Conservation (phyloP, 2,113 vertebrate genomes). For the Pygoscelis adeliae region DNA sequence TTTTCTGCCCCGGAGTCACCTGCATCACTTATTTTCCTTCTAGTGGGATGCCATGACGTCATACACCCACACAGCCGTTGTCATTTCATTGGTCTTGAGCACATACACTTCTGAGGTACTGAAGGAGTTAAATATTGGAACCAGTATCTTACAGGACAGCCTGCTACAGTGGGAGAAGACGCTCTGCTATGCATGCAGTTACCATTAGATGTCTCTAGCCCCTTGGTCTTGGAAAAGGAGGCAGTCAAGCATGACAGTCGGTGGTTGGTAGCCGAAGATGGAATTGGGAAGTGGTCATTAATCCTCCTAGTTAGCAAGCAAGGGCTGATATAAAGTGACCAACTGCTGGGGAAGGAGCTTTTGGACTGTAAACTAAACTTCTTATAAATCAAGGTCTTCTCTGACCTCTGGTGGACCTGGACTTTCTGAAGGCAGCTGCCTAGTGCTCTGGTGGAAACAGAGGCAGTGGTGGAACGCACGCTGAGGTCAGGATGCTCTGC, state of each 20-base stretch:
- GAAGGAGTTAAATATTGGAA: constrained; percentile 22
- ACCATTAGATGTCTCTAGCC: constrained; percentile 81
- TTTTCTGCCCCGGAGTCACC: not conserved
- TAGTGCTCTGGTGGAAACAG: not conserved
- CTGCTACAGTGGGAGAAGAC: not conserved
- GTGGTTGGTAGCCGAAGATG: not conserved
- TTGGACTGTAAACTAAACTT: not conserved
- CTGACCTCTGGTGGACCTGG: not conserved
- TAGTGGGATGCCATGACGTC: not conserved
- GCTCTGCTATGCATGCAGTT: constrained; percentile 60
- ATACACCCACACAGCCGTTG: fast-evolving
- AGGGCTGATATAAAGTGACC: not conserved
- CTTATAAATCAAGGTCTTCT: not conserved
- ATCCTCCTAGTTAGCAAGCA: constrained; percentile 34
- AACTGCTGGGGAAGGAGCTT: not conserved
- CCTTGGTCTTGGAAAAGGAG: constrained; percentile 35
- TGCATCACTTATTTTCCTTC: not conserved
- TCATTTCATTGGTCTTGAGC: not conserved
- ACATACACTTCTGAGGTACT: not conserved
- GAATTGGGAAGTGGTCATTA: constrained; percentile 12
- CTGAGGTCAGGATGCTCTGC: not conserved
- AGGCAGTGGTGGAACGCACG: not conserved
- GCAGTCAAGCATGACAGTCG: not conserved
- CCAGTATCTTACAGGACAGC: not conserved
- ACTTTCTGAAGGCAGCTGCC: not conserved